A percentile compares a stretch with the other conserved stretches of the same genome.
Evolutionary conservation across 2,113 vertebrate species (phyloP).

Genomic region (Trinectes maculatus): DNA sequence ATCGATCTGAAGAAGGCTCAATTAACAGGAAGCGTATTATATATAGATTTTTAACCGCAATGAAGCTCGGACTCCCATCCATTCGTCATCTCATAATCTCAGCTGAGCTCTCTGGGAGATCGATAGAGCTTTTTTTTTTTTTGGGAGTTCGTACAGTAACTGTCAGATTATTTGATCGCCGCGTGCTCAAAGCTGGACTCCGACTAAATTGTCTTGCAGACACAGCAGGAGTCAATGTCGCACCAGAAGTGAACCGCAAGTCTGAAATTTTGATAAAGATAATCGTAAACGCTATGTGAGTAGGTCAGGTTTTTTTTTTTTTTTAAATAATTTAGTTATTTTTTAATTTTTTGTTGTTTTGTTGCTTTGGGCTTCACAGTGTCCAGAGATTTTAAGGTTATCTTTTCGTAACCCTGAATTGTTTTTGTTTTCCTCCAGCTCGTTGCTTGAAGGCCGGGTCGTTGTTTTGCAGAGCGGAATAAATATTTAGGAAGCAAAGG

Average conservation of each 20-base stretch:
- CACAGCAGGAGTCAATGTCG: conserved; percentile 27
- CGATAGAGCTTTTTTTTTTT: conserved; percentile 37
- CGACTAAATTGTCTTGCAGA: conserved; percentile 36
- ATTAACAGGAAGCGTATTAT: conserved; percentile 35
- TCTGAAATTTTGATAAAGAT: conserved; percentile 37
- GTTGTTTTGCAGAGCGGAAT: conserved; percentile 20
- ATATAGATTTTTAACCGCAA: conserved; percentile 59
- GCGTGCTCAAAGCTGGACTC: conserved; percentile 12
- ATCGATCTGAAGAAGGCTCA: conserved; percentile 49
- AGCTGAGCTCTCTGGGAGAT: conserved; percentile 28
- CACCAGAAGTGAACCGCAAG: conserved; percentile 10
- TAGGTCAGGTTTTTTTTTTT: conserved; percentile 34
- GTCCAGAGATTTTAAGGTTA: conserved; percentile 29
- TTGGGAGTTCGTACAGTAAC: conserved; percentile 17
- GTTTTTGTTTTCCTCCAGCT: conserved; percentile 24
- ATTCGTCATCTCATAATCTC: conserved; percentile 30
- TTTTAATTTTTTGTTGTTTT: too few species aligned
- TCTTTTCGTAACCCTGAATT: not conserved
- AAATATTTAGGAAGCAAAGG: conserved; percentile 41
- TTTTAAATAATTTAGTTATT: too few species aligned
- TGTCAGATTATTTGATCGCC: conserved; percentile 49
- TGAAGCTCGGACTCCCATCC: conserved; percentile 42
- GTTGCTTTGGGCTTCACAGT: not conserved
- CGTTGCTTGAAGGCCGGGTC: not conserved
- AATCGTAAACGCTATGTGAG: conserved; percentile 31